Percentiles rank a stretch among this genome's conserved stretches.
phyloP scores from a whole-genome alignment of 2,888 invertebrate genomes.

The Tenodera sinensis region DNA sequence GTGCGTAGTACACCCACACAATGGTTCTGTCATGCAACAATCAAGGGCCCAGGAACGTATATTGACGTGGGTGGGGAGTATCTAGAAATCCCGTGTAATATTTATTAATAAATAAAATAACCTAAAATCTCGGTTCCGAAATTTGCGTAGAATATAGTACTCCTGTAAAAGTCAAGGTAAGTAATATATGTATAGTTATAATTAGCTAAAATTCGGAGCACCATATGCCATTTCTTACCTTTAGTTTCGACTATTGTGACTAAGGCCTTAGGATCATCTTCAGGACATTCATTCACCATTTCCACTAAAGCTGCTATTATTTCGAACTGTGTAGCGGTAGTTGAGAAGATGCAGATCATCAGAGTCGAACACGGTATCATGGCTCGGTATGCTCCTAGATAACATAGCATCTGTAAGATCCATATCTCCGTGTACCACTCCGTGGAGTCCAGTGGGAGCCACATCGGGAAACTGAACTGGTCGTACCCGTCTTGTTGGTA shows the following conservation, averaged over 20 bases:
- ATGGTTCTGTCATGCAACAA: too few species aligned
- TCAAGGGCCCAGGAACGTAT: too few species aligned
- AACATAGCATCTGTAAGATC: background rate
- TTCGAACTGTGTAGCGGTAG: background rate
- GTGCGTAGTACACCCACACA: too few species aligned
- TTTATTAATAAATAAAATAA: too few species aligned
- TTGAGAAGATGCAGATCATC: background rate
- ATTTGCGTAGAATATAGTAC: too few species aligned
- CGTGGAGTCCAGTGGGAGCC: background rate
- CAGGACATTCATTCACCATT: background rate
- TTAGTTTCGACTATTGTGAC: background rate
- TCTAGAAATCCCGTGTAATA: too few species aligned
- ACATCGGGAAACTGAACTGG: background rate
- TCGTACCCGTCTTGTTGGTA: background rate
- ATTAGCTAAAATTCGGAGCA: too few species aligned
- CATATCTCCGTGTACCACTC: background rate
- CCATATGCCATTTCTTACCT: too few species aligned
- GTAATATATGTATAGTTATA: too few species aligned
- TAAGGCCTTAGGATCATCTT: background rate
- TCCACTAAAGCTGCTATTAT: background rate
- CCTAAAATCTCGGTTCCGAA: too few species aligned
- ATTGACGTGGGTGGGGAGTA: too few species aligned
- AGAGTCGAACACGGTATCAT: background rate
- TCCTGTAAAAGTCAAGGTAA: too few species aligned
- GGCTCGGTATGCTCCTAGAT: background rate